A percentile compares a stretch with the other conserved stretches of the same genome.
These are phyloP conservation scores for Neoniphon sammara DNA, from an alignment of 2,797 vertebrate genomes.

Conservation along the genomic window DNA sequence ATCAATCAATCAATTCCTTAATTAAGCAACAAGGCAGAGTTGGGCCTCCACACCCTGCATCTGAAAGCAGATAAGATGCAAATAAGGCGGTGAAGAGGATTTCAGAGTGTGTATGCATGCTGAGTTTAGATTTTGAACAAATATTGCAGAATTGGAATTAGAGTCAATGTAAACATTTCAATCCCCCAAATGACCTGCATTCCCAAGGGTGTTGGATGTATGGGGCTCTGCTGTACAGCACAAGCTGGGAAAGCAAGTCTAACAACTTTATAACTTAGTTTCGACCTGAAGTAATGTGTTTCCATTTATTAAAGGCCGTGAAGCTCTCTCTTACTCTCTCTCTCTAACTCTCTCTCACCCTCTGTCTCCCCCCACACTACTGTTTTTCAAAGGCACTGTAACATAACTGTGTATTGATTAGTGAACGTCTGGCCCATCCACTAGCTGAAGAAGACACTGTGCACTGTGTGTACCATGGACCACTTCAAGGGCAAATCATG, in stretches of 20 bases:
- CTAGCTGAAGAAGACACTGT: constrained; percentile 52
- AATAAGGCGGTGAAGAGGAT: neutral
- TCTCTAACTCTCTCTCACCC: constrained; percentile 18
- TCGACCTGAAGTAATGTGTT: constrained; percentile 33
- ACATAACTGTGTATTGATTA: constrained; percentile 59
- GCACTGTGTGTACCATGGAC: constrained; percentile 27
- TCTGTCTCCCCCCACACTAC: neutral
- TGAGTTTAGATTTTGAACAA: constrained; percentile 2
- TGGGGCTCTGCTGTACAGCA: neutral
- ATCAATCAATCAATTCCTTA: too few relatives aligned
- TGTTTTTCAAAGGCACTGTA: constrained; percentile 16
- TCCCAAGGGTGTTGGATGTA: constrained; percentile 29
- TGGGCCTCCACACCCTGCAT: too few relatives aligned
- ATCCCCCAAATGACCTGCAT: constrained; percentile 28
- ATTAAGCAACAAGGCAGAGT: too few relatives aligned
- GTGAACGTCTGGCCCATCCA: constrained; percentile 30
- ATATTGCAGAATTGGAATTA: constrained; percentile 27
- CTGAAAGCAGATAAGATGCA: neutral
- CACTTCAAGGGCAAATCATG: constrained; percentile 64
- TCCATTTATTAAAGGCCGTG: constrained; percentile 38
- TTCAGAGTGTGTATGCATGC: neutral
- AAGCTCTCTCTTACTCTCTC: neutral
- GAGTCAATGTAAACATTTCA: constrained; percentile 34
- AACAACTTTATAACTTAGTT: constrained; percentile 47
- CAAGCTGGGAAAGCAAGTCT: constrained; percentile 11